phyloP scores from a whole-genome alignment of 2,888 invertebrate genomes.

The Chalcis sispes region DNA sequence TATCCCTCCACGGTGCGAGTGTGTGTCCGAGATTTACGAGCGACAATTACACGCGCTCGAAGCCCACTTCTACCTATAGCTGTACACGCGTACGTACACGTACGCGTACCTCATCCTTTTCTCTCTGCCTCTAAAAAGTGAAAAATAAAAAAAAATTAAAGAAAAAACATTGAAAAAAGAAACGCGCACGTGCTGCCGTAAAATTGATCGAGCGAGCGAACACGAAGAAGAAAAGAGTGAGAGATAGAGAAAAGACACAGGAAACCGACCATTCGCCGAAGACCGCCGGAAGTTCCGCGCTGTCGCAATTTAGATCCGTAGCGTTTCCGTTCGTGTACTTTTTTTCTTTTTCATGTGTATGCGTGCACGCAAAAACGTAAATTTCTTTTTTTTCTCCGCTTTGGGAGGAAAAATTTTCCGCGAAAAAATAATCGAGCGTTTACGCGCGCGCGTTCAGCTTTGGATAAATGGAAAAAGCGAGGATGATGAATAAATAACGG shows the following conservation, averaged over 20 bases:
- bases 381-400: too few species aligned
- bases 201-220: constrained; percentile 54
- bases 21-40: constrained; percentile 23
- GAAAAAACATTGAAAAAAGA: constrained; percentile 16
- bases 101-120: too few species aligned
- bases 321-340: too few species aligned
- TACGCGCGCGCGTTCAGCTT: too few species aligned
- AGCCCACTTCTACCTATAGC: constrained; percentile 40
- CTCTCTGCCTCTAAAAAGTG: neutral
- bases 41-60: constrained; percentile 19
- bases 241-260: constrained; percentile 40
- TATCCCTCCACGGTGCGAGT: constrained; percentile 12
- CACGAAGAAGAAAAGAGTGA: constrained; percentile 50
- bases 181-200: constrained; percentile 53
- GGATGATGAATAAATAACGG: too few species aligned
- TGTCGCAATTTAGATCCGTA: constrained; percentile 70
- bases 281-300: constrained; percentile 59
- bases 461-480: too few species aligned
- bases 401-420: too few species aligned
- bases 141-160: constrained; percentile 4
- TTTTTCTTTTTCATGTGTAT: too few species aligned
- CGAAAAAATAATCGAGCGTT: too few species aligned
- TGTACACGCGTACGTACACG: too few species aligned
- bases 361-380: constrained; percentile 21
- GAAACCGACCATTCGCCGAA: constrained; percentile 47